Evolutionary conservation across 2,113 vertebrate genomes (phyloP), one percentile per base, ranked within the genome.

Genomic region (Callaeas wilsoni): DNA sequence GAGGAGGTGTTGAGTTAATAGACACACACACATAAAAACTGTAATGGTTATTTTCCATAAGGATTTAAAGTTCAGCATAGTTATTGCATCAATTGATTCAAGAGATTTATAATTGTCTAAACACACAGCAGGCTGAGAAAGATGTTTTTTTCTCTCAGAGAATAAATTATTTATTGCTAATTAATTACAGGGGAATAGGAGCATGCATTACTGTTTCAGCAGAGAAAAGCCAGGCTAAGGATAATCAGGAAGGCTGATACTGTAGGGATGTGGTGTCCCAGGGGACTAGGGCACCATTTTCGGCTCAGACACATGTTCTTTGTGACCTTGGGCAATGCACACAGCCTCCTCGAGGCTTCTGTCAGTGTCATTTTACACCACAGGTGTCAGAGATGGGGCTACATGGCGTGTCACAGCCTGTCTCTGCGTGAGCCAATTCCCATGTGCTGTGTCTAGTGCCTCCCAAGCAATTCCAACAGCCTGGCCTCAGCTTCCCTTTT

Each of bases 251-350:
- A 64, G 41, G 21, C 32, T 65, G 33, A 13, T 50, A 47, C 25
- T 50, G 13, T 55, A 49, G 10, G 74, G 41, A 52, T 35, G 10
- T 25, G 16, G 11, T 35, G 13, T 60, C 20, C 17, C 19, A 47
- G n/a, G 8, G 20, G 4, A 52, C 30, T 5, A 29, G 41, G 19
- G 11, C 67, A 76, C 29, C 18, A 7, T 68, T 79, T 71, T 27
- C 3, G 3, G 22, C 20, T 69, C 69, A 78, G 23, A 33, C 10
- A 59, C 13, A 44, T 0, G 0, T 37, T 21, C 15, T 63, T 1
- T 59, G 16, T 53, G 49, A 71, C 33, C 22, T 9, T 50, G 22
- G 32, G 57, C 70, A 64, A 13, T 37, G 53, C 29, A 53, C 8
- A 41, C 35, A 42, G 23, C 11, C 25, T 50, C 46, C 75, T 35